A percentile compares a stretch with the other conserved stretches of the same genome.
Conservation (phyloP, 2,797 vertebrate species). For the Echiichthys vipera region DNA sequence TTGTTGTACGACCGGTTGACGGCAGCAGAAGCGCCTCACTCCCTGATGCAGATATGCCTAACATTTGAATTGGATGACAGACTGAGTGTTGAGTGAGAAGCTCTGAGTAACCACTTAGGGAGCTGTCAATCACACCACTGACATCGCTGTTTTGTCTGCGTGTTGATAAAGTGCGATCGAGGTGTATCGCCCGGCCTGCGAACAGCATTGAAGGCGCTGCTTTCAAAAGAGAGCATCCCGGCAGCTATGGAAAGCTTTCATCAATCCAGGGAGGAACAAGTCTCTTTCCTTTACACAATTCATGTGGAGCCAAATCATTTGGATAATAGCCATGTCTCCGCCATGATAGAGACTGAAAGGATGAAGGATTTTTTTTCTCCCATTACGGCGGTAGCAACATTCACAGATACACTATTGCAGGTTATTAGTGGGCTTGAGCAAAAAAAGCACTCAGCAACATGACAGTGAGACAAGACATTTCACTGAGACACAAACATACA, state of each 20-base stretch:
- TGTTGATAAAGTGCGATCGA: conserved; percentile 24
- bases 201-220: conserved; percentile 12
- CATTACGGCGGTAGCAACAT: conserved; percentile 47
- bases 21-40: conserved; percentile 11
- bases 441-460: conserved; percentile 46
- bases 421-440: conserved; percentile 49
- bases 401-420: conserved; percentile 32
- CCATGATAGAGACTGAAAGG: conserved; percentile 45
- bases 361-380: conserved; percentile 51
- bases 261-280: conserved; percentile 27
- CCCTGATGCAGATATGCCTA: conserved; percentile 20
- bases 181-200: background rate
- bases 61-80: conserved; percentile 40
- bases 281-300: conserved; percentile 27
- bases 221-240: conserved; percentile 18
- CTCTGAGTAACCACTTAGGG: conserved; percentile 47
- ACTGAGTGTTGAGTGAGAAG: conserved; percentile 29
- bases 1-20: conserved; percentile 23
- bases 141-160: conserved; percentile 14
- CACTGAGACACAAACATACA: conserved; percentile 30
- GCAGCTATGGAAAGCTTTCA: conserved; percentile 30
- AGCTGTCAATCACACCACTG: conserved; percentile 33
- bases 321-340: conserved; percentile 44
- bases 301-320: conserved; percentile 32
- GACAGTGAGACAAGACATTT: conserved; percentile 45